Percentiles rank a stretch among this genome's conserved stretches.
Conservation (phyloP, 2,888 invertebrate genomes). For the Anodontia alba region DNA sequence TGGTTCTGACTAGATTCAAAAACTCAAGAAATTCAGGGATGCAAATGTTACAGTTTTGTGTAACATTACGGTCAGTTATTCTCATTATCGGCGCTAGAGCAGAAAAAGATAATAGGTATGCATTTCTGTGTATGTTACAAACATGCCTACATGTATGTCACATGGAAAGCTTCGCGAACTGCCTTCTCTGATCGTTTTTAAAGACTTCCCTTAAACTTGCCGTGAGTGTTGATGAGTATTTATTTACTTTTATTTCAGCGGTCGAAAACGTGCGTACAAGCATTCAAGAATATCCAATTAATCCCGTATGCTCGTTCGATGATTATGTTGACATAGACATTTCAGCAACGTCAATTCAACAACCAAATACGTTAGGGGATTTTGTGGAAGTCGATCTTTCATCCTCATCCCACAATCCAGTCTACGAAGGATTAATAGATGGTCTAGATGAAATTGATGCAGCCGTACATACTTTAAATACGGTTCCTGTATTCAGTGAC, state of each 20-base stretch:
- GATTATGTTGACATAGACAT: slow-evolving; percentile 2
- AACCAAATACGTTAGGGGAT: background rate
- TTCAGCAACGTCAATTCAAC: background rate
- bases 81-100: too few relatives aligned
- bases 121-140: too few relatives aligned
- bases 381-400: background rate
- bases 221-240: too few relatives aligned
- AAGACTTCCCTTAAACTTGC: too few relatives aligned
- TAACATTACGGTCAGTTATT: too few relatives aligned
- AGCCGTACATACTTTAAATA: background rate
- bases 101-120: too few relatives aligned
- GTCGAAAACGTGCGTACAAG: background rate
- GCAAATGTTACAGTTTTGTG: too few relatives aligned
- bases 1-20: too few relatives aligned
- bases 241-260: background rate
- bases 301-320: background rate
- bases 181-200: too few relatives aligned
- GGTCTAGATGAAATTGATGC: background rate
- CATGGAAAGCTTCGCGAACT: too few relatives aligned
- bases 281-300: background rate
- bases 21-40: too few relatives aligned
- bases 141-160: too few relatives aligned
- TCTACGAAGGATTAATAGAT: background rate
- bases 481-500: background rate
- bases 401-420: background rate